Conservation (phyloP, 2,113 vertebrate species). For the Anhinga rufa region DNA sequence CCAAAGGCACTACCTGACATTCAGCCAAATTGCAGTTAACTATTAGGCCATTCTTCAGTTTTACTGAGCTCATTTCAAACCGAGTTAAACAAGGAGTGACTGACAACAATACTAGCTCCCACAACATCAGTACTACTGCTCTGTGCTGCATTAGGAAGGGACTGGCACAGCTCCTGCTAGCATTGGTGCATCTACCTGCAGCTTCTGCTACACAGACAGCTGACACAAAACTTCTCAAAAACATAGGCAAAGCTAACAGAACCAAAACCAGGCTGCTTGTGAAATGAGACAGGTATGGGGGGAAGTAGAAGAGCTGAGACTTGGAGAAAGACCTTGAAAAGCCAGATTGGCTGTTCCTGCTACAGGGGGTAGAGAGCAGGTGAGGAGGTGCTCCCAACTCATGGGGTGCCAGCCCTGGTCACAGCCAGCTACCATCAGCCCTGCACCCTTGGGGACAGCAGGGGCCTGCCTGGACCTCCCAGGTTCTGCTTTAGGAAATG, state of each 20-base stretch:
- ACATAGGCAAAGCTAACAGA: not conserved
- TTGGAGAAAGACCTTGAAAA: not conserved
- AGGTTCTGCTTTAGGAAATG: not conserved
- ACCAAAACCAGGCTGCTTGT: not conserved
- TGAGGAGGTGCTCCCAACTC: not conserved
- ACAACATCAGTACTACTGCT: not conserved
- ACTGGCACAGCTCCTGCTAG: not conserved
- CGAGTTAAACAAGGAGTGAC: not conserved
- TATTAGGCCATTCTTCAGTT: slow-evolving; percentile 21
- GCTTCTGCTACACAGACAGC: not conserved
- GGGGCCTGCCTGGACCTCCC: not conserved
- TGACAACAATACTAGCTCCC: slow-evolving; percentile 2
- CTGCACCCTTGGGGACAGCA: not conserved
- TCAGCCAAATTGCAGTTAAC: slow-evolving; percentile 34
- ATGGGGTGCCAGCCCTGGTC: not conserved
- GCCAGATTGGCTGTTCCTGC: not conserved
- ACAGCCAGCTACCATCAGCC: not conserved
- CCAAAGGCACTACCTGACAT: slow-evolving; percentile 44
- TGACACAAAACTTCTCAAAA: not conserved
- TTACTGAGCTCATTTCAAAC: not conserved
- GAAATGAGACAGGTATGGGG: not conserved
- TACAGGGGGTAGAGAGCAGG: not conserved
- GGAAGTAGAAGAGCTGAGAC: not conserved
- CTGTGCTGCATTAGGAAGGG: not conserved
- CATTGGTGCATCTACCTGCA: not conserved